Conservation (phyloP, 1,140 invertebrate species). For the Cydia splendana region DNA sequence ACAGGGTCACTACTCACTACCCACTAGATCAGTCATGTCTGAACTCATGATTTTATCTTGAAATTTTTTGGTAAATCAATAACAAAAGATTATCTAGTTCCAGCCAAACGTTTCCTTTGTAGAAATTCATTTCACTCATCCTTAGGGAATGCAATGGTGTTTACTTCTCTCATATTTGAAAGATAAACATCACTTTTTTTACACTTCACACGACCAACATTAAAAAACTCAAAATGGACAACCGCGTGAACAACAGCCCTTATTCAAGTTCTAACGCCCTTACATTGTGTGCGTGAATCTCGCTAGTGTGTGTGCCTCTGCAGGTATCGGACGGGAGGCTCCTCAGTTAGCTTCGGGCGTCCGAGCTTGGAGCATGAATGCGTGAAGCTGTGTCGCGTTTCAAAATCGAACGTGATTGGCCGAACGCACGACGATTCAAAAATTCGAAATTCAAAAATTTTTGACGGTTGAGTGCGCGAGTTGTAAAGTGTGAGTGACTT, state of each 20-base stretch:
- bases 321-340: slow-evolving; percentile 60
- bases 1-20: too few species aligned
- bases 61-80: too few species aligned
- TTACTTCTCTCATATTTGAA: neutral
- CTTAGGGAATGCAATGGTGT: neutral
- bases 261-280: slow-evolving; percentile 52
- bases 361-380: slow-evolving; percentile 46
- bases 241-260: slow-evolving; percentile 56
- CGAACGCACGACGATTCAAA: slow-evolving; percentile 16
- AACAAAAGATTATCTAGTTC: too few species aligned
- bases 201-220: slow-evolving; percentile 9
- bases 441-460: slow-evolving; percentile 20
- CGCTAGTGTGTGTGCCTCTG: slow-evolving; percentile 69
- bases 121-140: neutral
- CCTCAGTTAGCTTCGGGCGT: slow-evolving; percentile 68
- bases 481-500: slow-evolving; percentile 3
- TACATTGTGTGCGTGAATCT: slow-evolving; percentile 52
- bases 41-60: too few species aligned
- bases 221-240: slow-evolving; percentile 37
- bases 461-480: slow-evolving; percentile 11
- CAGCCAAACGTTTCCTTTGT: neutral
- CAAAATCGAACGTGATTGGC: slow-evolving; percentile 38
- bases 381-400: slow-evolving; percentile 23
- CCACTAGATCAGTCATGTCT: too few species aligned
- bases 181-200: slow-evolving; percentile 15